Base-by-base conservation (phyloP, 2,113 vertebrate species). In the Xenopus laevis region DNA sequence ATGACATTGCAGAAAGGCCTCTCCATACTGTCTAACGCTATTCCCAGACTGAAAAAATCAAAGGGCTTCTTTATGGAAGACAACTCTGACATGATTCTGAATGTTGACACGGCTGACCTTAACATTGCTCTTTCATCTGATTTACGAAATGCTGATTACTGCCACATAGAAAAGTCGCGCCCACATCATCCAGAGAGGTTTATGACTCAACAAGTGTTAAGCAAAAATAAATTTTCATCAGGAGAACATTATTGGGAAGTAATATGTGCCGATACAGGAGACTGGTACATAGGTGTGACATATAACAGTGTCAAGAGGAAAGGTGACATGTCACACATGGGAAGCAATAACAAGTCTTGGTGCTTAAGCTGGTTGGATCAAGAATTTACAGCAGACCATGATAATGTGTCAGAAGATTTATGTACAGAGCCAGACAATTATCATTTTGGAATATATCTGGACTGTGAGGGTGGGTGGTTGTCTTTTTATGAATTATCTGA, bases 401-500 rank as follows among this genome's bases (percentile, higher is more conserved):
- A 72, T 57, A n/a, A 58, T 65, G 62, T 45, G 9, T 16, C 10
- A 7, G 15, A 55, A 16, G n/a, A 23, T 21, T 40, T 72, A 58
- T 1, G 21, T 23, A 16, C 10, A 15, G 13, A 13, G 15, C 4
- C 20, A 18, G 23, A 2, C 5, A 20, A 50, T 20, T 40, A 12
- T 45, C 40, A n/a, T 55, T 17, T 72, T 45, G 71, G 71, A 10
- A 65, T 72, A 23, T 72, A 72, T 20, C 33, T 72, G 50, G 71
- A 72, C 30, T 72, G 57, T 65, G 71, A 72, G 4, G 13, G 27
- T 45, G 71, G 71, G 6, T 15, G 21, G 1, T 8, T 72, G 33
- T 65, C 71, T 33, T 72, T 72, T 65, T 72, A 72, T 58, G 30
- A 65, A 13, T 16, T 72, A 17, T 72, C 62, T 44, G 23, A 46